A percentile compares a stretch with the other conserved stretches of the same genome.
Conservation (phyloP, 2,888 invertebrate species). For the Aricia artaxerxes region DNA sequence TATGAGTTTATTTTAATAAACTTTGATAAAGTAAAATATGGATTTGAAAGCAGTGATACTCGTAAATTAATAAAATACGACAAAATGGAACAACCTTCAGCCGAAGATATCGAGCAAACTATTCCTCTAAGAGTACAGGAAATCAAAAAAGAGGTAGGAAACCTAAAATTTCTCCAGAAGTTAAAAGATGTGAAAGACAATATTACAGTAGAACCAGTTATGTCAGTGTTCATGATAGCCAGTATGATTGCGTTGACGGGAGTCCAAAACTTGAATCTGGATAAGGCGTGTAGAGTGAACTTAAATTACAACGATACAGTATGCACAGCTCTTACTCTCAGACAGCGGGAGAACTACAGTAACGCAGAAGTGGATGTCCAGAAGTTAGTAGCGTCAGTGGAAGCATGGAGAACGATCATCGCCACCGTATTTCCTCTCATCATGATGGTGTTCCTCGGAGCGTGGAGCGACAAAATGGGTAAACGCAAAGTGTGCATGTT, state of each 20-base stretch:
- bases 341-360: conserved; percentile 85
- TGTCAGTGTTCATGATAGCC: conserved; percentile 84
- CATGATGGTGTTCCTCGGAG: conserved; percentile 80
- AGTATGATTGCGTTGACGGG: conserved; percentile 85
- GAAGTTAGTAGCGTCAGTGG: conserved; percentile 77
- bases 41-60: background rate
- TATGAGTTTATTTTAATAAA: background rate
- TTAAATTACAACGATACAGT: conserved; percentile 84
- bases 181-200: conserved; percentile 75
- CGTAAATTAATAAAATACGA: background rate
- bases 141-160: conserved; percentile 48
- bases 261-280: conserved; percentile 90
- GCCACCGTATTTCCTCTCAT: conserved; percentile 78
- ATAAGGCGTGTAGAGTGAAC: conserved; percentile 92
- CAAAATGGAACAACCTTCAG: background rate
- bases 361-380: conserved; percentile 84
- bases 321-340: conserved; percentile 85
- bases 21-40: background rate
- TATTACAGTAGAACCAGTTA: conserved; percentile 84
- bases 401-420: conserved; percentile 78
- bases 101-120: background rate
- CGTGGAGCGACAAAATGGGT: conserved; percentile 82
- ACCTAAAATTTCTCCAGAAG: conserved; percentile 68
- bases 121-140: conserved; percentile 38
- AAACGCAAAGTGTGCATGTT: conserved; percentile 81